phyloP scores from a whole-genome alignment of 2,888 invertebrate species.

The Erpobdella octoculata region DNA sequence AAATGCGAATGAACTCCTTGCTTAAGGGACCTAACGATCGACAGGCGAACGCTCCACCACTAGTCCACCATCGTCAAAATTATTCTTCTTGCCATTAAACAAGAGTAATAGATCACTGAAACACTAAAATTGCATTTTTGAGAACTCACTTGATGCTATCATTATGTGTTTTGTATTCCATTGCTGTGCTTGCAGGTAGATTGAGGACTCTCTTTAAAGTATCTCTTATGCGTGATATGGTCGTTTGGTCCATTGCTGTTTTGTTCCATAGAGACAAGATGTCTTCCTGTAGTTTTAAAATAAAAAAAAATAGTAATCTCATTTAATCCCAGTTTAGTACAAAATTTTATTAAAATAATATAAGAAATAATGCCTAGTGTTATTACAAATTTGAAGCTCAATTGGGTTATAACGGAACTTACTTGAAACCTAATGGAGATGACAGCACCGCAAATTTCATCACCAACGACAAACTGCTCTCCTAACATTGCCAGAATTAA shows the following conservation, averaged over 20 bases:
- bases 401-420: no score
- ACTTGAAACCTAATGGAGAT: slow-evolving; percentile 87
- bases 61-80: no score
- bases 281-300: slow-evolving; percentile 65
- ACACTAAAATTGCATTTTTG: neutral
- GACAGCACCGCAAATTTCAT: slow-evolving; percentile 95
- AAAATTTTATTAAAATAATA: neutral
- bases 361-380: no score
- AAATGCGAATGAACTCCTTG: no score
- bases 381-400: neutral
- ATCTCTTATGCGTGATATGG: slow-evolving; percentile 84
- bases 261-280: slow-evolving; percentile 94
- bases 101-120: no score
- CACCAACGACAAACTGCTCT: slow-evolving; percentile 96
- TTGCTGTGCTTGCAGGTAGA: slow-evolving; percentile 79
- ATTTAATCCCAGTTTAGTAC: neutral
- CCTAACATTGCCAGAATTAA: slow-evolving; percentile 94
- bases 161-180: slow-evolving; percentile 72
- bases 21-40: no score
- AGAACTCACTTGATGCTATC: slow-evolving; percentile 66
- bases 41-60: no score
- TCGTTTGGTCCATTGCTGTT: slow-evolving; percentile 78
- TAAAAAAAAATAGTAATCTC: neutral
- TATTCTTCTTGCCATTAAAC: no score
- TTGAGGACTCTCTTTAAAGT: slow-evolving; percentile 87